Conservation (phyloP, 2,888 invertebrate species). For the Muschampia plurimacula region DNA sequence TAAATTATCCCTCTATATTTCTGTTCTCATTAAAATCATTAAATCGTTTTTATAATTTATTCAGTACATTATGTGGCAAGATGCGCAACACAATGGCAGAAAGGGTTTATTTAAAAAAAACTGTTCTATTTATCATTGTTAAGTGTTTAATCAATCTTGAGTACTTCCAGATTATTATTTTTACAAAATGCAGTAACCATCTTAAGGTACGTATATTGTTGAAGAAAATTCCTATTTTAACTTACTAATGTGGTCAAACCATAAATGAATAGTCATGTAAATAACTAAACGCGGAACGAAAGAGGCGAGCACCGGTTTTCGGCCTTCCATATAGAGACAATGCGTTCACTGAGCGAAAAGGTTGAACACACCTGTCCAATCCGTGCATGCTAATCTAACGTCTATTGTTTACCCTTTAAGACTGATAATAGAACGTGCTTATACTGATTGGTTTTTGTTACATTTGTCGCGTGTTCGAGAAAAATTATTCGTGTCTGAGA, state of each 20-base stretch:
- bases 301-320: conserved; percentile 35
- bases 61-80: too few relatives aligned
- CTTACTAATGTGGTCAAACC: conserved; percentile 10
- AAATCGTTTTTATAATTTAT: too few relatives aligned
- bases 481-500: conserved; percentile 37
- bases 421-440: conserved; percentile 9
- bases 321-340: conserved; percentile 38
- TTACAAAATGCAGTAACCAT: too few relatives aligned
- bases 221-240: neutral
- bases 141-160: too few relatives aligned
- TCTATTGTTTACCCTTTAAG: conserved; percentile 18
- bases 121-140: too few relatives aligned
- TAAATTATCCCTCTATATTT: too few relatives aligned
- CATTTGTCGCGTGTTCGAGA: conserved; percentile 35
- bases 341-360: conserved; percentile 33
- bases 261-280: conserved; percentile 35
- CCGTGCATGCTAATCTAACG: conserved; percentile 23
- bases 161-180: too few relatives aligned
- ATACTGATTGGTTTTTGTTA: conserved; percentile 14
- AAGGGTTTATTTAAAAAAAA: too few relatives aligned
- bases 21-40: too few relatives aligned
- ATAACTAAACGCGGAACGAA: conserved; percentile 38
- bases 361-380: conserved; percentile 33
- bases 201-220: neutral
- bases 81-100: too few relatives aligned